Evolutionary conservation across 2,888 invertebrate species (phyloP), one percentile per base, ranked within the genome.

Genomic region (Morpho achilles): DNA sequence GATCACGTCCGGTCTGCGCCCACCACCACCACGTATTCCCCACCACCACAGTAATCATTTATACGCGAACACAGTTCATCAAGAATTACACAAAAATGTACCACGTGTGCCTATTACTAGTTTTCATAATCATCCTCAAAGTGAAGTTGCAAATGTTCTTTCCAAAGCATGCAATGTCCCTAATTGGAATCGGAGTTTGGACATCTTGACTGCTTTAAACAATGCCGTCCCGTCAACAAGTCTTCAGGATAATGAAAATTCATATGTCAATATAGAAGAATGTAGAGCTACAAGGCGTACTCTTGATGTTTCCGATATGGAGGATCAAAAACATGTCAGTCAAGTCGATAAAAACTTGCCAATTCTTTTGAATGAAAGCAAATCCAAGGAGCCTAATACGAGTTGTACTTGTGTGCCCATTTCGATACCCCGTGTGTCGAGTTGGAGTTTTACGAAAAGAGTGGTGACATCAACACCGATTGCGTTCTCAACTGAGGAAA

Each of bases 371-470:
- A 41, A 49, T 16, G 23, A n/a, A 8, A 55, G 48, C 55, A 55
- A 44, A 55, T 41, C 55, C 23, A 44, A 55, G 16, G 55, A 55
- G 10, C 4, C 39, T 22, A 44, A 16, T 1, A n/a, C 55, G 39
- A 55, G 50, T 50, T 55, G 55, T 7, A 39, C 43, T 50, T 55
- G 55, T 44, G 50, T 55, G 44, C 55, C 55, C 8, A 44, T 55
- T 43, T 50, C 55, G 7, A 50, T 55, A 55, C 55, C 49, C 1
- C 57, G 59, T 6, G 54, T 54, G 5, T 59, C 59, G 8, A 59
- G 62, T 40, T 62, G 62, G 62, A 62, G 62, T 46, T 54, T 59
- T 7, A 53, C 62, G 6, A 62, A 59, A 41, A 8, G 54, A 22
- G 44, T 16, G 1, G 16, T 10, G 7, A 42, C 41, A 10, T 32